Evolutionary conservation across 2,113 vertebrate genomes (phyloP), one percentile per base, ranked within the genome.

Genomic region (Saccopteryx leptura): DNA sequence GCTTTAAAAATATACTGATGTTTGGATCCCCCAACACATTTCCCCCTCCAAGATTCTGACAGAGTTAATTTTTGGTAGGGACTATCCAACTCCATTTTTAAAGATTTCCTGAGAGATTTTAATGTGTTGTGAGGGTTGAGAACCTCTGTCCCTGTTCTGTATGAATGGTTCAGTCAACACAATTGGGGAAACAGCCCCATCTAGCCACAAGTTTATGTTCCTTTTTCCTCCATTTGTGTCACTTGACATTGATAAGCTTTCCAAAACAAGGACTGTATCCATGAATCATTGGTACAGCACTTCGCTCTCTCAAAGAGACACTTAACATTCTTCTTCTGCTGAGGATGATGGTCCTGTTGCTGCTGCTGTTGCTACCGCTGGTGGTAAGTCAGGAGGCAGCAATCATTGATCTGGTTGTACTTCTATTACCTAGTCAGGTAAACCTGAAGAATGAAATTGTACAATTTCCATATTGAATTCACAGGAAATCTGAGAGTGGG

Each of bases 391-490:
- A 31, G 21, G 9, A 56, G 54, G 15, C 52, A 58, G 79, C 10
- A 56, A 81, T 82, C 52, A 61, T 26, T 60, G 14, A 66, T 65
- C 31, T 92, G 28, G 60, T 60, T 68, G 24, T 18, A 63, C 50
- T 71, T 61, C 52, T 33, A 18, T 82, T 78, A 61, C n/a, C 60
- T 88, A 58, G 46, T 74, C 12, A 46, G 18, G 78, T 86, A 50
- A 54, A 13, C 31, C 26, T 71, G 28, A 56, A 66, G 72, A 60
- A 86, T 54, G 9, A 93, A 95, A 95, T 87, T 48, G 71, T 68
- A 85, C 54, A 80, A 86, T 96, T 88, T 95, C 90, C 68, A 95
- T 66, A 79, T 33, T 79, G 52, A 28, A 96, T 87, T 76, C 65
- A 2, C 31, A 96, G 78, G 52, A 69, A 90, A 61, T 71, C 83